These are phyloP conservation scores for roundworm (Caenorhabditis elegans) DNA, from an alignment of 1,140 invertebrate species.

Conservation along the genomic window DNA sequence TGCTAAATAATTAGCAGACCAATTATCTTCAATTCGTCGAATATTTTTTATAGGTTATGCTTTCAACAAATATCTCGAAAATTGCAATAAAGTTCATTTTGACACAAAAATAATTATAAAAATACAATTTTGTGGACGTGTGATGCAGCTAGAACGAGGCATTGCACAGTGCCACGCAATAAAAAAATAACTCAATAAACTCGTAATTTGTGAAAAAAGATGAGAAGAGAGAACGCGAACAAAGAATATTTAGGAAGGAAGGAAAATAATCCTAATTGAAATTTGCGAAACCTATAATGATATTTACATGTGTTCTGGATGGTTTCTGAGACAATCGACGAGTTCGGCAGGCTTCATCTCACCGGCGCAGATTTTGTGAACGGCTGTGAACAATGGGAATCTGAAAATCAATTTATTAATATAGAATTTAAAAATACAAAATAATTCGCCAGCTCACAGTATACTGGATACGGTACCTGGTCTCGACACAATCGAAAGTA, in stretches of 20 bases:
- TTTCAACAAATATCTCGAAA: too few relatives aligned
- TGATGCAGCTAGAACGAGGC: not conserved
- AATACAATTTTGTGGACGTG: too few relatives aligned
- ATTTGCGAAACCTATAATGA: not conserved
- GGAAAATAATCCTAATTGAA: not conserved
- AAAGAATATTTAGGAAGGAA: not conserved
- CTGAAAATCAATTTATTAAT: constrained; percentile 68
- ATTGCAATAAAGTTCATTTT: not conserved
- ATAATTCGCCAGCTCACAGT: not conserved
- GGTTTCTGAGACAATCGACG: constrained; percentile 85
- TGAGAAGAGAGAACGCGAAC: not conserved
- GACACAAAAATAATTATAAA: not conserved
- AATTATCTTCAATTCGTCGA: too few relatives aligned
- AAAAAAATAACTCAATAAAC: not conserved
- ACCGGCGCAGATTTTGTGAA: constrained; percentile 85
- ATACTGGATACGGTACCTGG: too few relatives aligned
- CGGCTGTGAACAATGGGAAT: constrained; percentile 89
- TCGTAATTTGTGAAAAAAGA: constrained; percentile 18
- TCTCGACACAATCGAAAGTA: too few relatives aligned
- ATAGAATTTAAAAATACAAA: not conserved
- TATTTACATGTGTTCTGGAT: constrained; percentile 71
- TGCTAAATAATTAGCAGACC: too few relatives aligned
- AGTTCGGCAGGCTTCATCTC: constrained; percentile 78
- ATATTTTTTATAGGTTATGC: too few relatives aligned
- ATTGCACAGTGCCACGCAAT: not conserved